phyloP scores from a whole-genome alignment of 1,140 invertebrate genomes.

The Conus betulinus region DNA sequence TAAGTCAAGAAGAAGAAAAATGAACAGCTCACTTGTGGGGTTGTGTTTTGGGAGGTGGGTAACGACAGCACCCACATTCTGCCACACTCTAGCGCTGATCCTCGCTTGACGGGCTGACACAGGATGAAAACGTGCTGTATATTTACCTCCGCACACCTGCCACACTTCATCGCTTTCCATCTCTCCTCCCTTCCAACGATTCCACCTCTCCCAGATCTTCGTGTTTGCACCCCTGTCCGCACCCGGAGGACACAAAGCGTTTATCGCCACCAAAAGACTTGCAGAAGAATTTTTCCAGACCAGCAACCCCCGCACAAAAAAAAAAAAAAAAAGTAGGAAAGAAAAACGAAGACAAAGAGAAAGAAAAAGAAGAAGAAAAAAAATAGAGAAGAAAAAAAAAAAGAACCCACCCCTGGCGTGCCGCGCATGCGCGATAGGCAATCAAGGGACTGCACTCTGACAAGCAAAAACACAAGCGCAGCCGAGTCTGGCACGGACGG shows the following conservation, averaged over 20 bases:
- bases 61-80: no score
- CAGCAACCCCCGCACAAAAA: not conserved
- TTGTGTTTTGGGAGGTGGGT: no score
- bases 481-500: constrained; percentile 9
- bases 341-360: no score
- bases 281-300: constrained; percentile 26
- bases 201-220: not conserved
- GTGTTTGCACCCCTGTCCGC: constrained; percentile 20
- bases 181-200: not conserved
- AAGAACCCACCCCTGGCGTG: constrained; percentile 24
- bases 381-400: no score
- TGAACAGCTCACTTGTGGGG: no score
- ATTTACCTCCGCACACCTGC: constrained; percentile 13
- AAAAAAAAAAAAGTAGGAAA: no score
- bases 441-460: constrained; percentile 41
- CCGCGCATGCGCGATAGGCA: constrained; percentile 36
- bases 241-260: constrained; percentile 31
- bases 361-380: no score
- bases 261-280: constrained; percentile 36
- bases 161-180: not conserved
- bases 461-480: constrained; percentile 35
- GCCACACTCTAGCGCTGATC: no score
- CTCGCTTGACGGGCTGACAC: no score
- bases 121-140: not conserved
- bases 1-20: no score